A percentile compares a stretch with the other conserved stretches of the same genome.
phyloP scores from a whole-genome alignment of 2,888 invertebrate species.

The Biston stratarius region DNA sequence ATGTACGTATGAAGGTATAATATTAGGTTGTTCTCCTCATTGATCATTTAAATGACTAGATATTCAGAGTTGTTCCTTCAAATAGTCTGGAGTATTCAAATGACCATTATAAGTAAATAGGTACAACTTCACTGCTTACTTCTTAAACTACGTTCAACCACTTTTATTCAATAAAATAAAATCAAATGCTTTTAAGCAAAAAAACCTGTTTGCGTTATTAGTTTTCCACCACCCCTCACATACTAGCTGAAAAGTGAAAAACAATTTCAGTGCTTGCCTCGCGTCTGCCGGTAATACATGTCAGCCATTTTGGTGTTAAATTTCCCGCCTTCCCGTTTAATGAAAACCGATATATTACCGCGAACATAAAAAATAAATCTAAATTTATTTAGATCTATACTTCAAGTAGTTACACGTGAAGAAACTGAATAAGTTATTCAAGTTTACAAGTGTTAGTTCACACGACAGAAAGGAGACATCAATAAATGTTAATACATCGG shows the following conservation, averaged over 20 bases:
- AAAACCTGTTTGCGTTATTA: slow-evolving; percentile 50
- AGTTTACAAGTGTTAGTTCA: slow-evolving; percentile 29
- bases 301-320: slow-evolving; percentile 56
- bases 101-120: not conserved
- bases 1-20: too few species aligned
- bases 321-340: slow-evolving; percentile 64
- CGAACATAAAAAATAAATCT: not conserved
- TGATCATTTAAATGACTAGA: too few species aligned
- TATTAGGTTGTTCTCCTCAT: too few species aligned
- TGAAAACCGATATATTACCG: slow-evolving; percentile 18
- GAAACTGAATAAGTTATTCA: not conserved
- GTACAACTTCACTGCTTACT: too few species aligned
- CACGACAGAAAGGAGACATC: slow-evolving; percentile 22
- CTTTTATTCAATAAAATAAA: not conserved
- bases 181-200: slow-evolving; percentile 43
- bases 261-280: slow-evolving; percentile 65
- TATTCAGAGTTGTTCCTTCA: too few species aligned
- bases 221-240: slow-evolving; percentile 48
- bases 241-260: slow-evolving; percentile 50
- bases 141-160: too few species aligned
- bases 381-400: not conserved
- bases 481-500: slow-evolving; percentile 12
- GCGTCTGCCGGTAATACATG: slow-evolving; percentile 63
- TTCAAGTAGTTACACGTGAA: not conserved
- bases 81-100: not conserved